Evolutionary conservation across 1,140 invertebrate species (phyloP), one percentile per base, ranked within the genome.

Genomic region (Procambarus virginalis): DNA sequence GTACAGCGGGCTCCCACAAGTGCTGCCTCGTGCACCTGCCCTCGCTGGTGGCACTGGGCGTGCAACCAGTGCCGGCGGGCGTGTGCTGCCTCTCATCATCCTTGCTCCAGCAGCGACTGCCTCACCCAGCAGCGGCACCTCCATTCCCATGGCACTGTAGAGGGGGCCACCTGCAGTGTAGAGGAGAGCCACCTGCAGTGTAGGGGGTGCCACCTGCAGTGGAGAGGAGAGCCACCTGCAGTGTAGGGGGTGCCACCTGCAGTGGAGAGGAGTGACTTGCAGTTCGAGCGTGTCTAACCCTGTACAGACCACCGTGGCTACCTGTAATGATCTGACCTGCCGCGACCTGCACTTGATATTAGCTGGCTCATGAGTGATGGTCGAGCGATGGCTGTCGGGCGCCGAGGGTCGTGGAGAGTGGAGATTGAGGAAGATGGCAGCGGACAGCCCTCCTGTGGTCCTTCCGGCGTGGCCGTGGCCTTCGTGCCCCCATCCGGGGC

Each of bases 341-440:
- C 76, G 60, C 82, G 68, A 82, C 60, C 78, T 51, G 68, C 20
- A 85, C 68, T 58, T 75, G 78, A 90, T 64, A 70, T 60, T 82
- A 34, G 55, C 51, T 81, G 84, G 83, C 89, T 64, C 83, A 90
- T 90, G 89, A 90, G 89, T 90, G 76, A 90, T 90, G 89, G 89
- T 90, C 68, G 77, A 90, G 76, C 82, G 60, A 90, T 90, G 89
- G 83, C 89, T 82, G 89, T 85, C 68, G 89, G 89, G 49, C 88
- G 89, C 76, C 70, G 88, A 84, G 89, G 89, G 83, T 90, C 89
- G 46, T 90, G 89, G 89, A 68, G 79, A 73, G 77, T 92, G 88
- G 87, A 84, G 84, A 58, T 84, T 76, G 86, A 90, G 91, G 91
- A 92, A 81, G 87, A 86, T 51, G 89, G 48, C 45, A 46, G 22